Base-by-base conservation (phyloP, 2,888 invertebrate genomes). In the Pterostichus niger region DNA sequence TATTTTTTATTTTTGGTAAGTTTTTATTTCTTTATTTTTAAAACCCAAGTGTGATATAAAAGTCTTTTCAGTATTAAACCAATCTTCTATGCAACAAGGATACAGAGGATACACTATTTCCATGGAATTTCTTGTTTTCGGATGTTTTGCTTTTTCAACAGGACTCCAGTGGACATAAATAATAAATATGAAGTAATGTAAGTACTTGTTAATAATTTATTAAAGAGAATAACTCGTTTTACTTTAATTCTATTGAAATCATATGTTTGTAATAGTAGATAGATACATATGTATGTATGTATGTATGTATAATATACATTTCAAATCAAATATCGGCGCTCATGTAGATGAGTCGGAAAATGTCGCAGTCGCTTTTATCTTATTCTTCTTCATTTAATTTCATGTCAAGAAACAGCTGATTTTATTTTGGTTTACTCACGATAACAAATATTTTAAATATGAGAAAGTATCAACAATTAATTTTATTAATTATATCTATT, bases 401-500 rank as follows among this genome's bases (percentile, higher is more conserved):
- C 33, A 31, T 3, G 24, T 24, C 24, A 64, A 35, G 31, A 9
- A n/a, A 71, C 68, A 71, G 68, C 46, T 71, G 68, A 71, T 71
- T 44, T n/a, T 61, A 11, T 33, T 61, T 61, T 61, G 40, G 6
- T 17, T 71, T 71, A 24, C 24, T 24, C 5, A 2, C 1, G 56
- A 13, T 56, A 56, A 13, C 6, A 17, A 17, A 17, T 35, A 35
- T 80, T 80, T 80, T 10, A 35, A 91, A 86, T 85, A 96, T 97
- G 97, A 93, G 94, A 89, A 97, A 96, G 90, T 96, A 96, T 89
- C 95, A 96, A 87, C 96, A 96, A 89, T 91, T 96, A 68, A 90
- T 94, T 77, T 91, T 97, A 77, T 90, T 96, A 78, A 89, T 96
- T 13, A 91, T 94, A 77, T 95, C 96, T 79, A 90, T 93, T 85